These are phyloP conservation scores for Sapajus apella DNA, from an alignment of 2,113 vertebrate genomes.

Conservation along the genomic window DNA sequence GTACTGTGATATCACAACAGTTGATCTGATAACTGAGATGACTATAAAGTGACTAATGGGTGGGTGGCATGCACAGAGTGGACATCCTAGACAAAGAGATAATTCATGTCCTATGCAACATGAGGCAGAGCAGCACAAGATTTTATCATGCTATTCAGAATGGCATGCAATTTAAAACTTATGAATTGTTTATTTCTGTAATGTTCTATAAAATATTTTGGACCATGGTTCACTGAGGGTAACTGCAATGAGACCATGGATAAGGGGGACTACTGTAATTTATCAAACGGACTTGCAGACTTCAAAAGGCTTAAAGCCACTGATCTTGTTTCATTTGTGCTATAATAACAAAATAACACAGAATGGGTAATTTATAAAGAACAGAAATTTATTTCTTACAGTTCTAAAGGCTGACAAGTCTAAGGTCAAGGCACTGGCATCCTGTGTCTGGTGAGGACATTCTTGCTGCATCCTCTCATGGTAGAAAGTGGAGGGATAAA, in stretches of 20 bases:
- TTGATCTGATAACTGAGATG: background rate
- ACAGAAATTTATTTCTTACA: background rate
- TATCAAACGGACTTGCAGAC: background rate
- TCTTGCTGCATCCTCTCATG: background rate
- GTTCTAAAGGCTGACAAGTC: background rate
- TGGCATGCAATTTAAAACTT: background rate
- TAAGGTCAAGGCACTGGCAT: background rate
- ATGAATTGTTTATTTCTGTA: background rate
- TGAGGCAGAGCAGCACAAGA: background rate
- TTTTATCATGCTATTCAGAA: background rate
- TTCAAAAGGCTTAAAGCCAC: background rate
- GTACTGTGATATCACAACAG: background rate
- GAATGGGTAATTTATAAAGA: background rate
- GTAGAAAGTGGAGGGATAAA: background rate
- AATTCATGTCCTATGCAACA: background rate
- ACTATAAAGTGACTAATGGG: background rate
- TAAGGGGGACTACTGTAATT: background rate
- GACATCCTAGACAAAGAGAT: background rate
- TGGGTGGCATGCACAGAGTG: background rate
- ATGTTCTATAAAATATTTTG: background rate
- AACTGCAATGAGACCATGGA: background rate
- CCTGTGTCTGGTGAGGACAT: background rate
- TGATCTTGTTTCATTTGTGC: background rate
- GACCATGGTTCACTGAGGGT: background rate
- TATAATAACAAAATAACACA: background rate